Conservation (phyloP, 2,888 invertebrate genomes). For the Drosophila pseudotakahashii region DNA sequence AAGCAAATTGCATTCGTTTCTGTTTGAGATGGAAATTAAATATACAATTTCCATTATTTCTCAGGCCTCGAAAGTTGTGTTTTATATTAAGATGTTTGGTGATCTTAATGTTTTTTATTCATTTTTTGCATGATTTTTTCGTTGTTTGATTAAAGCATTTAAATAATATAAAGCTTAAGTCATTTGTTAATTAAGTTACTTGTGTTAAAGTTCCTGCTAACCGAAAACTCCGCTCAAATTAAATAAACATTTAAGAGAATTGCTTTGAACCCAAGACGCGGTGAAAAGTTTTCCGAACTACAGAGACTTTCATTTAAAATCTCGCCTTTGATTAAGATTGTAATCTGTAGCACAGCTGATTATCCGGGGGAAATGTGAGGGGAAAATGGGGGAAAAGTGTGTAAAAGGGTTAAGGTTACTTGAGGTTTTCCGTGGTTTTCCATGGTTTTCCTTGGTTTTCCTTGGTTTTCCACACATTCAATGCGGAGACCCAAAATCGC, state of each 20-base stretch:
- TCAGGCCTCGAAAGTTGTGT: not conserved
- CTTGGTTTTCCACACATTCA: not conserved
- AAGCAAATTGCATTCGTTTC: not conserved
- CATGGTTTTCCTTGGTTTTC: too few species aligned
- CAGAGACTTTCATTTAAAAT: slow-evolving; percentile 16
- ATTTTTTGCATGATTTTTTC: too few species aligned
- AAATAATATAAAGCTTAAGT: not conserved
- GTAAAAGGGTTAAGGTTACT: slow-evolving; percentile 13
- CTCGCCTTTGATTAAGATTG: slow-evolving; percentile 30
- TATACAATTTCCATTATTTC: not conserved
- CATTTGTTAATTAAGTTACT: not conserved
- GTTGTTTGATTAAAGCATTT: not conserved
- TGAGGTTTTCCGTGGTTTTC: not conserved
- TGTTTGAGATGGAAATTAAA: not conserved
- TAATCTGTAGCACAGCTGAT: slow-evolving; percentile 24
- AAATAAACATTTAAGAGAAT: not conserved
- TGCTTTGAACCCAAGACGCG: not conserved
- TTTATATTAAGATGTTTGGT: not conserved
- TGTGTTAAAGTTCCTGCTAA: not conserved
- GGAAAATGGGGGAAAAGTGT: not conserved
- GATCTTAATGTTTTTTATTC: not conserved
- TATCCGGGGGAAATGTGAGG: slow-evolving; percentile 1
- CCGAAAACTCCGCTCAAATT: not conserved
- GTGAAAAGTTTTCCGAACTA: slow-evolving; percentile 16
- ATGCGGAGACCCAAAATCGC: slow-evolving; percentile 56